These are phyloP conservation scores for Pachypeltis micranthus DNA, from an alignment of 1,140 invertebrate genomes.

Conservation along the genomic window DNA sequence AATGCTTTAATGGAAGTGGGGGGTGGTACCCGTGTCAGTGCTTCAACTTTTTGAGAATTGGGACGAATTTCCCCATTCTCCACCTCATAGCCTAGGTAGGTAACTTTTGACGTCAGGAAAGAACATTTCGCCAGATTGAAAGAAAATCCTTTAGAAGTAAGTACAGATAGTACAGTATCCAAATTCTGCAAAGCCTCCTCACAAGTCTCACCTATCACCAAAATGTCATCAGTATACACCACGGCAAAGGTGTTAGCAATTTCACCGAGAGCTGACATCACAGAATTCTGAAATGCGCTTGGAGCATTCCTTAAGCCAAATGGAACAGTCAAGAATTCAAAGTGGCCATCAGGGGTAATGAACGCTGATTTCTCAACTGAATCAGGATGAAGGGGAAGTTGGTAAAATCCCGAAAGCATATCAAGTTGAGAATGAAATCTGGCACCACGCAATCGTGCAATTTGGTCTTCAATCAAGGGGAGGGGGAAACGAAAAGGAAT, in stretches of 20 bases:
- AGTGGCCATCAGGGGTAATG: constrained; percentile 24
- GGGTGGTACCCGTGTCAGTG: constrained; percentile 20
- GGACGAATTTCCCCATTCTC: constrained; percentile 22
- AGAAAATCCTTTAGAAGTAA: constrained; percentile 13
- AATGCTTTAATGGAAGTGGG: constrained; percentile 28
- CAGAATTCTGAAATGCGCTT: constrained; percentile 35
- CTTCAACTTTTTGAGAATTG: constrained; percentile 22
- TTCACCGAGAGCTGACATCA: constrained; percentile 24
- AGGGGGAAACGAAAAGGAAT: not conserved
- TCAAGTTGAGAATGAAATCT: not conserved
- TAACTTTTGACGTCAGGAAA: constrained; percentile 28
- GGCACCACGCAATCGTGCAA: not conserved
- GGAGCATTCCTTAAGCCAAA: constrained; percentile 37
- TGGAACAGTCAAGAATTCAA: constrained; percentile 34
- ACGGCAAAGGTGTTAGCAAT: constrained; percentile 1
- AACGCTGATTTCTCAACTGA: constrained; percentile 5
- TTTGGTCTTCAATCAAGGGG: constrained; percentile 3
- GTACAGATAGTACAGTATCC: not conserved
- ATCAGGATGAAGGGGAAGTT: not conserved
- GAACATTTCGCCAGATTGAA: constrained; percentile 29
- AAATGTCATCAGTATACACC: not conserved
- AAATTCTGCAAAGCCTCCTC: constrained; percentile 14
- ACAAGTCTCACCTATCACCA: constrained; percentile 1
- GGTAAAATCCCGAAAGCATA: not conserved
- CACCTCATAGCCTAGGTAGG: constrained; percentile 30